Evolutionary conservation across 2,113 vertebrate species (phyloP).

Genomic region (Psephotus haematonotus): DNA sequence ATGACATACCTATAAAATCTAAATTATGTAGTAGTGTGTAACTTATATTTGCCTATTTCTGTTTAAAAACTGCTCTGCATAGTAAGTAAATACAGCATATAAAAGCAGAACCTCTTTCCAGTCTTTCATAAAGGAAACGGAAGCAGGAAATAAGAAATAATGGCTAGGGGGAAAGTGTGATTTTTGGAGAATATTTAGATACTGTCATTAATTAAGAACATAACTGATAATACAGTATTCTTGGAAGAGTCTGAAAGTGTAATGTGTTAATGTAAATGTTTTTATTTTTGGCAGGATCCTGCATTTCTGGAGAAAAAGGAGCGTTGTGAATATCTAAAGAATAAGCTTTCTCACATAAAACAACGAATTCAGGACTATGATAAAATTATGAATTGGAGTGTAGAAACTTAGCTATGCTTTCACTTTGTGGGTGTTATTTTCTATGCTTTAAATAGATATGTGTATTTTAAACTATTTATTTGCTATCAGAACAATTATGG

Average conservation of each 20-base stretch:
- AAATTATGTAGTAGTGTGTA: neutral
- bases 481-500: constrained; percentile 1
- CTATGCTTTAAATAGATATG: neutral
- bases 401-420: constrained; percentile 65
- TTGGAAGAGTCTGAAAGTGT: neutral
- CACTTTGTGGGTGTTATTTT: neutral
- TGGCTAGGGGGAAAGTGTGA: neutral
- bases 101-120: neutral
- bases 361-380: constrained; percentile 95
- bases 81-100: neutral
- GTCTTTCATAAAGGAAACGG: neutral
- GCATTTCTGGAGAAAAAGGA: constrained; percentile 92
- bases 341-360: constrained; percentile 95
- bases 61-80: neutral
- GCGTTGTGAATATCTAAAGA: constrained; percentile 95
- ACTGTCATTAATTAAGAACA: neutral
- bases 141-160: neutral
- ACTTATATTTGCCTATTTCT: neutral
- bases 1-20: neutral
- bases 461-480: constrained; percentile 68
- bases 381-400: constrained; percentile 91
- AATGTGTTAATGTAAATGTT: neutral
- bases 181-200: neutral
- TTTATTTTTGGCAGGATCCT: constrained; percentile 82
- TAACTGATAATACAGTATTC: neutral